Percentiles rank a stretch among this genome's conserved stretches.
Evolutionary conservation across 2,888 invertebrate species (phyloP).

Genomic region (Baronia brevicornis): DNA sequence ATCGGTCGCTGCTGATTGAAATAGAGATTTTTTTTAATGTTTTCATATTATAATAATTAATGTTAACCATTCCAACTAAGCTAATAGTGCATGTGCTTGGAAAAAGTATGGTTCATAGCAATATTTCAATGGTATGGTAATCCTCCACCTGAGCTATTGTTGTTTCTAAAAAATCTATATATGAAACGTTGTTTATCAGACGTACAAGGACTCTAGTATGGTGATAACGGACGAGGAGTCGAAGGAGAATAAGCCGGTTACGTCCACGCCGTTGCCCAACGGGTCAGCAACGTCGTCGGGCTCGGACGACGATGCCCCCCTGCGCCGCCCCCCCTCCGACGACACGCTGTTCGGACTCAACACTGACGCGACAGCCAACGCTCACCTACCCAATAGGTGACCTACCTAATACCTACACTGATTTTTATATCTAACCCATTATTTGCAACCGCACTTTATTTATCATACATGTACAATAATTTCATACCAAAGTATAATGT

Average conservation of each 20-base stretch:
- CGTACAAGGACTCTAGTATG: conserved; percentile 47
- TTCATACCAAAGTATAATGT: too few species aligned
- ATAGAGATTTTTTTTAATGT: too few species aligned
- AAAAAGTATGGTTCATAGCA: too few species aligned
- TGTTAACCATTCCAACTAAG: too few species aligned
- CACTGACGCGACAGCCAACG: conserved; percentile 31
- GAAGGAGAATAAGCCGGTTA: conserved; percentile 70
- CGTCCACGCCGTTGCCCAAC: conserved; percentile 60
- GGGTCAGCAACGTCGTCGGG: conserved; percentile 41
- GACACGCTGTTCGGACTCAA: conserved; percentile 39
- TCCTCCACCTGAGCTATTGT: not conserved
- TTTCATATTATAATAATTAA: too few species aligned
- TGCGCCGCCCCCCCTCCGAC: conserved; percentile 43
- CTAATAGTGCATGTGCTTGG: too few species aligned
- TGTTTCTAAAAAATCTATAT: not conserved
- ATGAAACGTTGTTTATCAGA: conserved; percentile 36
- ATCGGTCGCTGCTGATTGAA: too few species aligned
- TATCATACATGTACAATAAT: too few species aligned
- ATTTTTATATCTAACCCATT: too few species aligned
- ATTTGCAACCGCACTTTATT: too few species aligned
- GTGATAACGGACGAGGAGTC: conserved; percentile 66
- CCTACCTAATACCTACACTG: too few species aligned
- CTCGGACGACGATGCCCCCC: conserved; percentile 60
- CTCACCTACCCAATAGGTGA: conserved; percentile 5
- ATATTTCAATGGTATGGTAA: conserved; percentile 1